Evolutionary conservation across 2,797 vertebrate species (phyloP), one percentile per base, ranked within the genome.

Genomic region (Dendrocincla fuliginosa): DNA sequence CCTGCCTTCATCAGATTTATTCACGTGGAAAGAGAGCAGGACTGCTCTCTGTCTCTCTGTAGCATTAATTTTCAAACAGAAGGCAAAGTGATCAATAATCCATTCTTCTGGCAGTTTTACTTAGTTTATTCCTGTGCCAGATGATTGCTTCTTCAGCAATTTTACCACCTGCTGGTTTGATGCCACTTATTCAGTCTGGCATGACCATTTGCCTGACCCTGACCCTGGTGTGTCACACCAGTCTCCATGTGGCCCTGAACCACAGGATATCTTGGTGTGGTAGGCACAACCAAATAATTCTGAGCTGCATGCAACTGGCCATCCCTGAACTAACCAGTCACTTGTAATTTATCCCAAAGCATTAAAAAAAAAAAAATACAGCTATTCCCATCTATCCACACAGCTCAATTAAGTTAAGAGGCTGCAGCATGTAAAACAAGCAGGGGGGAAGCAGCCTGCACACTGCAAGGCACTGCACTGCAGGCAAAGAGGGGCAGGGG

Each of bases 1-100:
- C 35, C 61, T 69, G 73, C 46, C 73, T 86, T 3, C 5, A 22
- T 11, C 50, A 17, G n/a, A 20, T 85, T 73, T 27, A 85, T 35
- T 41, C 55, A 3, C 68, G 32, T 5, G 47, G 25, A 76, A 27
- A 60, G 19, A 35, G 17, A 75, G n/a, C 1, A 0, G 46, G 13
- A n/a, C 9, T 32, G 63, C 74, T 83, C 63, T 55, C 52, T 16
- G 46, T n/a, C 49, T 47, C 46, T 15, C 47, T 13, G 28, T 4
- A 52, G n/a, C 49, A 37, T 49, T 75, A 37, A 57, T 90, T 90
- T 90, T 71, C 89, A 73, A 86, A 19, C 42, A 37, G 28, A 18
- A 91, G 84, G 57, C 71, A 88, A 50, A 8, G 10, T 63, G 74
- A 90, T 95, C 92, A 57, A 88, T 90, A 95, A 77, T 46, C 89